phyloP scores from a whole-genome alignment of 1,140 invertebrate species.

The Babylonia areolata region DNA sequence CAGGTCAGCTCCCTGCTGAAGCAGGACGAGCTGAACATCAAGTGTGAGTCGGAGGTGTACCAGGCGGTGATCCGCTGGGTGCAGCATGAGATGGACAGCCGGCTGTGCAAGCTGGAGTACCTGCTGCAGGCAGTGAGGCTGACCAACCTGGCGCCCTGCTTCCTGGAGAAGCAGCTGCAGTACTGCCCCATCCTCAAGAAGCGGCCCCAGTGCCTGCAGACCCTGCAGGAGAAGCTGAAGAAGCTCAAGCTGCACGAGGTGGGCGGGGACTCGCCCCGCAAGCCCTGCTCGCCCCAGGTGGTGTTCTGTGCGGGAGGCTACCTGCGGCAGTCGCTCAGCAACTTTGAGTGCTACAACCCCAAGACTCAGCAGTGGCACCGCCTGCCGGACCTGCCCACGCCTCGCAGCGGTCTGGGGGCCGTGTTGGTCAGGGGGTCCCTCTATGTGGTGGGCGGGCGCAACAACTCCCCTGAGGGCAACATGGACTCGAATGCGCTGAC shows the following conservation, averaged over 20 bases:
- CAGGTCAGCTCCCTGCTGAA: constrained; percentile 88
- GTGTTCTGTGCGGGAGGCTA: constrained; percentile 95
- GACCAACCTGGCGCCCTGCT: constrained; percentile 92
- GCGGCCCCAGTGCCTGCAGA: constrained; percentile 90
- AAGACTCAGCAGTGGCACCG: constrained; percentile 89
- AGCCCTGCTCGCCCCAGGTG: constrained; percentile 77
- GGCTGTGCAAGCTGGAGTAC: constrained; percentile 89
- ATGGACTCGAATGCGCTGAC: constrained; percentile 85
- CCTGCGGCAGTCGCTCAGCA: constrained; percentile 88
- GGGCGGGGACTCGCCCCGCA: constrained; percentile 67
- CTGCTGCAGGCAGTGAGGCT: constrained; percentile 91
- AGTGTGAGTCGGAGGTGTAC: constrained; percentile 92
- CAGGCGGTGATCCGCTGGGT: constrained; percentile 95
- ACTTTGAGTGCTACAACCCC: constrained; percentile 90
- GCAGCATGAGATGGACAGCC: constrained; percentile 87
- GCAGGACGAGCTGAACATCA: constrained; percentile 92
- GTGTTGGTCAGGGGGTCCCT: constrained; percentile 83
- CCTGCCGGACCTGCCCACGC: constrained; percentile 86
- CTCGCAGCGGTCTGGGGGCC: constrained; percentile 86
- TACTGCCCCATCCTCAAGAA: constrained; percentile 90
- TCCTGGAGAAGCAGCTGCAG: constrained; percentile 93
- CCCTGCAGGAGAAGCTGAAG: constrained; percentile 92
- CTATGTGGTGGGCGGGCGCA: constrained; percentile 93
- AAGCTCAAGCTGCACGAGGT: constrained; percentile 76
- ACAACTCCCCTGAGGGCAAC: constrained; percentile 88